A percentile compares a stretch with the other conserved stretches of the same genome.
Conservation (phyloP, 2,888 invertebrate genomes). For the Parascotia fuliginaria region DNA sequence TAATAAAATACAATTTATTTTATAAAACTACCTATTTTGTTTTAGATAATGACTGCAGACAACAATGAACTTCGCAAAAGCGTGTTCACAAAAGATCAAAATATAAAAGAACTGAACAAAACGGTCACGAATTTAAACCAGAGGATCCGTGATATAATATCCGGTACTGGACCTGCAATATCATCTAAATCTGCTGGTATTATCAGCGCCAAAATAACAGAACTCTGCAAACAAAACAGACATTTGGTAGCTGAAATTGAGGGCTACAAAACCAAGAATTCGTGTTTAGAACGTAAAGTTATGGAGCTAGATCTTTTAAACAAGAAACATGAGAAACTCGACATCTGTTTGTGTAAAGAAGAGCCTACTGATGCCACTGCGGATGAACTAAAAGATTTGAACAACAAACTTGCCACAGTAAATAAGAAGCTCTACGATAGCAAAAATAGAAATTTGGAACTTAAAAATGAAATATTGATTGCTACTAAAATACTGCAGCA, state of each 20-base stretch:
- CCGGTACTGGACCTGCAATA: slow-evolving; percentile 74
- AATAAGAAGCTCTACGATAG: slow-evolving; percentile 89
- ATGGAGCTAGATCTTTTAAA: slow-evolving; percentile 72
- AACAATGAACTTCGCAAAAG: slow-evolving; percentile 84
- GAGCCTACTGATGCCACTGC: slow-evolving; percentile 72
- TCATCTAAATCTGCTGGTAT: slow-evolving; percentile 82
- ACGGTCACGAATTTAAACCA: slow-evolving; percentile 73
- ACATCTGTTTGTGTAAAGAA: slow-evolving; percentile 72
- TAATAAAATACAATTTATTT: too few species aligned
- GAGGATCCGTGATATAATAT: slow-evolving; percentile 82
- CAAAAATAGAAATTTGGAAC: slow-evolving; percentile 88
- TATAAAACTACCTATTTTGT: too few species aligned
- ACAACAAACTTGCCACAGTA: slow-evolving; percentile 85
- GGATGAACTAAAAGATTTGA: slow-evolving; percentile 85
- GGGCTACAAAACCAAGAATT: slow-evolving; percentile 85
- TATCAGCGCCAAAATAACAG: slow-evolving; percentile 88
- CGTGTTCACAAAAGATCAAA: slow-evolving; percentile 76
- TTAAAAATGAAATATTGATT: slow-evolving; percentile 90
- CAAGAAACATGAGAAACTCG: slow-evolving; percentile 68
- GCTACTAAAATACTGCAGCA: slow-evolving; percentile 91
- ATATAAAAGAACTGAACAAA: slow-evolving; percentile 73
- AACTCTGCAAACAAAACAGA: slow-evolving; percentile 88
- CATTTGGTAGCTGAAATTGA: slow-evolving; percentile 88
- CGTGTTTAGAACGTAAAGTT: slow-evolving; percentile 81
- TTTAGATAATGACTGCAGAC: slow-evolving; percentile 83